Evolutionary conservation across 2,113 vertebrate species (phyloP).

Genomic region (Neotoma lepida): DNA sequence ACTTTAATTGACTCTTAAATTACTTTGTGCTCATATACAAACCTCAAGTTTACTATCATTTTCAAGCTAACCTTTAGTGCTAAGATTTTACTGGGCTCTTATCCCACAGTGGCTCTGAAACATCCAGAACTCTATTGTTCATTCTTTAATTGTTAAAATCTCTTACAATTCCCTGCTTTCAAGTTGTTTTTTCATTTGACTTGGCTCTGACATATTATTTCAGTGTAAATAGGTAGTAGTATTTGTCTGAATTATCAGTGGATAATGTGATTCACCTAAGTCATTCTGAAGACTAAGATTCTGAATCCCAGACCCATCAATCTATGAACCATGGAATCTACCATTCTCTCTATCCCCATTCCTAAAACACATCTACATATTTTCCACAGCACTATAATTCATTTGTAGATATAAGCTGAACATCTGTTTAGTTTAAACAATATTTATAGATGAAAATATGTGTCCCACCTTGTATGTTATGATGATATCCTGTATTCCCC

Average conservation of each 20-base stretch:
- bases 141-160: neutral
- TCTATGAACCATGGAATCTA: neutral
- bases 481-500: neutral
- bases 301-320: neutral
- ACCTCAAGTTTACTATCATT: neutral
- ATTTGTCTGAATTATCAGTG: neutral
- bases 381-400: neutral
- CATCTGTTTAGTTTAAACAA: neutral
- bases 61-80: neutral
- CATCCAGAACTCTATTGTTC: neutral
- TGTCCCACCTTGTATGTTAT: neutral
- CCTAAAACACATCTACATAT: neutral
- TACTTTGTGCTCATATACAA: neutral
- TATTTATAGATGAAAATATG: neutral
- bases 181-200: neutral
- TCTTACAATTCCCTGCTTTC: neutral
- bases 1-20: neutral
- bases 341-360: neutral
- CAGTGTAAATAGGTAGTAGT: neutral
- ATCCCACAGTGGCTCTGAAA: neutral
- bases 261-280: neutral
- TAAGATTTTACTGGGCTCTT: neutral
- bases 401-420: neutral
- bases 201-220: neutral
- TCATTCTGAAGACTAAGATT: neutral